A percentile compares a stretch with the other conserved stretches of the same genome.
Evolutionary conservation across 2,113 vertebrate genomes (phyloP).

Genomic region (Carettochelys insculpta): DNA sequence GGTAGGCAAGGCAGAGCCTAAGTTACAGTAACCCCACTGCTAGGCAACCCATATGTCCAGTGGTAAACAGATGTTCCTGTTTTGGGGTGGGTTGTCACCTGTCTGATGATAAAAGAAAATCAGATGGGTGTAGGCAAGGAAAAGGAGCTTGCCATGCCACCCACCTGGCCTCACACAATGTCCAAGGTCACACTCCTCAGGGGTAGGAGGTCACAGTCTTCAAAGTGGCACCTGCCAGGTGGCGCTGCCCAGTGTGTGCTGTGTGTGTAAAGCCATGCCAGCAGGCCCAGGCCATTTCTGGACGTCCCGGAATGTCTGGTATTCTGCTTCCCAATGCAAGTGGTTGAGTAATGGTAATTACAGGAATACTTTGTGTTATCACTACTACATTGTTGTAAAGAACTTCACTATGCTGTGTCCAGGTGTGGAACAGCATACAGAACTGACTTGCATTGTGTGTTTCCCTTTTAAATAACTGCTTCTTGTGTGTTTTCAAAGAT

Average conservation of each 20-base stretch:
- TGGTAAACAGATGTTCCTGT: not conserved
- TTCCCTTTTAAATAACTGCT: not conserved
- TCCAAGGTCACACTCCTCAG: not conserved
- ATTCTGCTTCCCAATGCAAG: not conserved
- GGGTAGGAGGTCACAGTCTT: not conserved
- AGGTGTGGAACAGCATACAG: not conserved
- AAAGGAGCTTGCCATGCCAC: too few relatives aligned
- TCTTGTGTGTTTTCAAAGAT: slow-evolving; percentile 40
- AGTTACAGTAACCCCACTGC: not conserved
- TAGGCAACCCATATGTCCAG: not conserved
- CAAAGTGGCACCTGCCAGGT: not conserved
- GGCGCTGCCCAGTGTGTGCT: too few relatives aligned
- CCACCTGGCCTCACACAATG: not conserved
- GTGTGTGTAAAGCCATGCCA: not conserved
- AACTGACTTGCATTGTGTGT: not conserved
- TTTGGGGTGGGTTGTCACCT: not conserved
- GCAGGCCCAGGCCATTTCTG: not conserved
- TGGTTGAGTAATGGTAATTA: not conserved
- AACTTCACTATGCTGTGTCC: not conserved
- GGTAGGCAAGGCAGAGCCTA: not conserved
- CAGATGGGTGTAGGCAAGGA: too few relatives aligned
- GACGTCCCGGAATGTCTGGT: not conserved
- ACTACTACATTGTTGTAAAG: too few relatives aligned
- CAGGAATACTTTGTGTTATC: not conserved
- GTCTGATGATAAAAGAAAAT: not conserved